phyloP scores from a whole-genome alignment of 2,797 vertebrate species.

The Rhynchotus rufescens region DNA sequence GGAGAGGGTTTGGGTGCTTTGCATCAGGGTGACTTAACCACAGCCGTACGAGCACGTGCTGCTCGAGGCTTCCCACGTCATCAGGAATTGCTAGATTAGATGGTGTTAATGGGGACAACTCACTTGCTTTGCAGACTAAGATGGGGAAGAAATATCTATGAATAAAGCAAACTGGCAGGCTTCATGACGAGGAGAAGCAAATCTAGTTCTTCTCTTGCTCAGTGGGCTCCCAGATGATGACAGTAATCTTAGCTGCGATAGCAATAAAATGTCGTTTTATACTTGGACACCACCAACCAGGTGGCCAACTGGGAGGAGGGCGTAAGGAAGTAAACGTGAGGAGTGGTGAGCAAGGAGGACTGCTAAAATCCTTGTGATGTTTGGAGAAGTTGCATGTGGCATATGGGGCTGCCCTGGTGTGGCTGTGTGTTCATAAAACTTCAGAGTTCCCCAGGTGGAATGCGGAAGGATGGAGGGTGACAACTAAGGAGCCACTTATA shows the following conservation, averaged over 20 bases:
- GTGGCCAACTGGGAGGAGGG: background rate
- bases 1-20: background rate
- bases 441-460: background rate
- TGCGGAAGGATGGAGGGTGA: no score
- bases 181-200: background rate
- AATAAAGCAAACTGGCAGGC: background rate
- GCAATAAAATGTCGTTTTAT: background rate
- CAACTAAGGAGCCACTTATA: background rate
- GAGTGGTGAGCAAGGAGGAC: background rate
- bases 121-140: background rate
- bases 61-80: background rate
- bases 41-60: fast-evolving
- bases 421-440: background rate
- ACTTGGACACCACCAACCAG: background rate
- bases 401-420: background rate
- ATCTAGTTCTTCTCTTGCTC: background rate
- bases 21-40: background rate
- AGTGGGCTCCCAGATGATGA: background rate
- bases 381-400: background rate
- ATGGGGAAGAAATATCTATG: background rate
- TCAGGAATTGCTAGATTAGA: background rate
- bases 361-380: background rate
- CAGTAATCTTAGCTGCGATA: background rate
- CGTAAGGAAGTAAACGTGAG: background rate
- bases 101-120: background rate